Conservation (phyloP, 2,888 invertebrate genomes). For the Abrostola triplasia region DNA sequence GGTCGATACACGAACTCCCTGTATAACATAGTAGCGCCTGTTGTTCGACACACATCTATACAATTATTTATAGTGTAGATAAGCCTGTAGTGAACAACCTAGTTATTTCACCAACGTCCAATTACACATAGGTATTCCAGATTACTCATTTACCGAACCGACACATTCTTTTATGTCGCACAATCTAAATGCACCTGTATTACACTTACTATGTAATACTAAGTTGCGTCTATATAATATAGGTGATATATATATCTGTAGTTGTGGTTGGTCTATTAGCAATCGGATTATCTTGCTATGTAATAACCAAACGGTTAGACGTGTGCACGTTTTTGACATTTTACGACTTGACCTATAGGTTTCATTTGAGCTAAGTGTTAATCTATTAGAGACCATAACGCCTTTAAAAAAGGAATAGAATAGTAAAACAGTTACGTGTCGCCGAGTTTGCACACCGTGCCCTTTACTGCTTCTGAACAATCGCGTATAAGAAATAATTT, state of each 20-base stretch:
- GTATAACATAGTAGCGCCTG: neutral
- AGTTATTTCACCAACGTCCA: neutral
- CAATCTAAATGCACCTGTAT: conserved; percentile 1
- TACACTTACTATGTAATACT: conserved; percentile 8
- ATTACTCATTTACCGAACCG: neutral
- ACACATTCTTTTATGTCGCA: neutral
- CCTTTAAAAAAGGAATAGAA: conserved; percentile 17
- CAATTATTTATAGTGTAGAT: conserved; percentile 1
- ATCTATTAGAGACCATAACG: conserved; percentile 26
- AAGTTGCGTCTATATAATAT: conserved; percentile 8
- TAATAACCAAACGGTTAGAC: conserved; percentile 19
- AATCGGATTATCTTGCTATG: conserved; percentile 25
- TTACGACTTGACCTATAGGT: conserved; percentile 51
- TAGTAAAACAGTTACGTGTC: conserved; percentile 6
- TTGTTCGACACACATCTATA: conserved; percentile 6
- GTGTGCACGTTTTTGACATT: conserved; percentile 56
- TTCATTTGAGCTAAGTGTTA: conserved; percentile 24
- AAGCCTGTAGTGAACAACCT: neutral
- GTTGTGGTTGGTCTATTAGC: conserved; percentile 15
- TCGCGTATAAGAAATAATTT: conserved; percentile 36
- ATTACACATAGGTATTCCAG: too few species aligned
- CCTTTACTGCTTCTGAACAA: conserved; percentile 43
- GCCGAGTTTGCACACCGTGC: conserved; percentile 11
- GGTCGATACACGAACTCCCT: conserved; percentile 14
- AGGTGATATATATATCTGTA: too few species aligned